phyloP scores from a whole-genome alignment of 1,140 invertebrate species.

The Colletes latitarsis region DNA sequence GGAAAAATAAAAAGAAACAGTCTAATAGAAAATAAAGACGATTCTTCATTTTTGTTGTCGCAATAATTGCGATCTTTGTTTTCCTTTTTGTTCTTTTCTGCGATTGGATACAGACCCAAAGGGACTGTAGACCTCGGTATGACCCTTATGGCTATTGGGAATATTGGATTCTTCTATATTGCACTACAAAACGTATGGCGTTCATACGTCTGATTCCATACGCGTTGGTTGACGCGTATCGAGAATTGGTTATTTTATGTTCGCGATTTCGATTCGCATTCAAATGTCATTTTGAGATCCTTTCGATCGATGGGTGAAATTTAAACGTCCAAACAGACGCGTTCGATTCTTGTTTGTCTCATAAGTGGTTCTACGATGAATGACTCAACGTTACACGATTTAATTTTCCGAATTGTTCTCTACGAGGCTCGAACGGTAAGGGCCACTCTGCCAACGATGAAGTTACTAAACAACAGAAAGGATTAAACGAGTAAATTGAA shows the following conservation, averaged over 20 bases:
- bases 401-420: too few species aligned
- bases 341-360: too few species aligned
- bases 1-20: too few species aligned
- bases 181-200: neutral
- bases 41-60: constrained; percentile 1
- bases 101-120: constrained; percentile 19
- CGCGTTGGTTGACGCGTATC: neutral
- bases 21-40: neutral
- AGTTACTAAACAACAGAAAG: too few species aligned
- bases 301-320: neutral
- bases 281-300: neutral
- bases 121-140: neutral
- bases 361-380: too few species aligned
- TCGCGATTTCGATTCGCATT: constrained; percentile 14
- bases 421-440: too few species aligned
- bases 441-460: too few species aligned
- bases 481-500: too few species aligned
- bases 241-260: neutral
- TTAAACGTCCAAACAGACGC: neutral
- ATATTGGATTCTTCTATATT: constrained; percentile 44
- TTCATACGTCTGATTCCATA: neutral
- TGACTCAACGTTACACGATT: neutral
- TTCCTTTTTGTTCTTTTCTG: neutral
- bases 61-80: neutral
- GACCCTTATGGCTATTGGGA: constrained; percentile 6